A percentile compares a stretch with the other conserved stretches of the same genome.
phyloP scores from a whole-genome alignment of 2,888 invertebrate species.

The Plutella xylostella region DNA sequence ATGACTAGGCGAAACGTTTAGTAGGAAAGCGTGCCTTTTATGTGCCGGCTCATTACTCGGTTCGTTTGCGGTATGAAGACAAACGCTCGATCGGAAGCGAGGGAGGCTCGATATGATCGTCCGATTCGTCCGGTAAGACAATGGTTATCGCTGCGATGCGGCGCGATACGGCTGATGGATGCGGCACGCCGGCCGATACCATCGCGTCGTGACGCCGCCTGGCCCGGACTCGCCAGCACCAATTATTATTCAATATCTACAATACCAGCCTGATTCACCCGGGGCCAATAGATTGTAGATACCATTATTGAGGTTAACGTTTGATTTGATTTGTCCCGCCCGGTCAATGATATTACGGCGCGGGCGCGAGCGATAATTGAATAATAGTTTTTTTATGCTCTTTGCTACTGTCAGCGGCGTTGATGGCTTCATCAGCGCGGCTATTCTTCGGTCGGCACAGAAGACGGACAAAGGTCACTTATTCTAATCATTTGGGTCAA shows the following conservation, averaged over 20 bases:
- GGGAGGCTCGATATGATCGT: slow-evolving; percentile 24
- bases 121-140: slow-evolving; percentile 56
- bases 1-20: slow-evolving; percentile 56
- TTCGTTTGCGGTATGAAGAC: slow-evolving; percentile 65
- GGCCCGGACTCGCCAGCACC: slow-evolving; percentile 47
- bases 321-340: slow-evolving; percentile 33
- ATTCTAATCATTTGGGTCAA: no score
- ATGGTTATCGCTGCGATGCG: slow-evolving; percentile 62
- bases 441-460: no score
- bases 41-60: slow-evolving; percentile 31
- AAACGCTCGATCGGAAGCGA: slow-evolving; percentile 51
- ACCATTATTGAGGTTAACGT: slow-evolving; percentile 44
- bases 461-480: no score
- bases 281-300: slow-evolving; percentile 28
- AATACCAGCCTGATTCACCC: slow-evolving; percentile 25
- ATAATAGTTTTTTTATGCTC: no score
- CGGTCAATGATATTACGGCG: background rate
- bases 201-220: slow-evolving; percentile 52
- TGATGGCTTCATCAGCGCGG: no score
- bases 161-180: slow-evolving; percentile 53
- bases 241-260: slow-evolving; percentile 66
- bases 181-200: slow-evolving; percentile 61
- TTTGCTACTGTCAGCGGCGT: no score
- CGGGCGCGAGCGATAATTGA: no score
- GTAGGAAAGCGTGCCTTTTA: background rate